Conservation (phyloP, 1,140 invertebrate genomes). For the Magallana angulata region DNA sequence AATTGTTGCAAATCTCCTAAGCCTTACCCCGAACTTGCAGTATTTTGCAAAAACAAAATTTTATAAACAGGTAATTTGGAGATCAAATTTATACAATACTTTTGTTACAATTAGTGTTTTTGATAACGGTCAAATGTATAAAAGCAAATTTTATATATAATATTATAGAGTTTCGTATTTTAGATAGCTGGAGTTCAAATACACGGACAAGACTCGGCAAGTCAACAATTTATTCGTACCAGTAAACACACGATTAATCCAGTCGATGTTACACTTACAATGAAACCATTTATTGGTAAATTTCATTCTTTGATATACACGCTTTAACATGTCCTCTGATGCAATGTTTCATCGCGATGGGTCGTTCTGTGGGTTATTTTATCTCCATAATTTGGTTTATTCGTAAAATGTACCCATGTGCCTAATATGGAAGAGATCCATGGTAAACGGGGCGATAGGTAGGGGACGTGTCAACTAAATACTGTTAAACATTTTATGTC, state of each 20-base stretch:
- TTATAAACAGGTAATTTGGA: not conserved
- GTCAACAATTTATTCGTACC: not conserved
- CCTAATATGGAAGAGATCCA: too few species aligned
- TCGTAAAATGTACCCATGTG: too few species aligned
- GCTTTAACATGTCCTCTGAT: constrained; percentile 44
- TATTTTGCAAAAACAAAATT: not conserved
- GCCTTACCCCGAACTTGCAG: not conserved
- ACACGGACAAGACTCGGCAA: not conserved
- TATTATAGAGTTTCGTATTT: not conserved
- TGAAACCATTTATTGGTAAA: constrained; percentile 4
- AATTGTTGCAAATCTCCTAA: not conserved
- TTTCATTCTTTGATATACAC: not conserved
- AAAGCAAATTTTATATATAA: too few species aligned
- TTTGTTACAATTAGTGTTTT: not conserved
- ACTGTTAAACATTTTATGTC: too few species aligned
- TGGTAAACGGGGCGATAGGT: too few species aligned
- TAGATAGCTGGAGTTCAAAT: not conserved
- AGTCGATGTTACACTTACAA: not conserved
- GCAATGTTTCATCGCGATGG: constrained; percentile 7
- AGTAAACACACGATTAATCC: not conserved
- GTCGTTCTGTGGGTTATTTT: too few species aligned
- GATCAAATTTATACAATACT: too few species aligned
- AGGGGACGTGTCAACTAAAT: too few species aligned
- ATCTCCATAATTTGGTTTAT: too few species aligned
- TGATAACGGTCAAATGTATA: not conserved